These are phyloP conservation scores for Saccopteryx bilineata DNA, from an alignment of 2,113 vertebrate genomes.

Conservation along the genomic window DNA sequence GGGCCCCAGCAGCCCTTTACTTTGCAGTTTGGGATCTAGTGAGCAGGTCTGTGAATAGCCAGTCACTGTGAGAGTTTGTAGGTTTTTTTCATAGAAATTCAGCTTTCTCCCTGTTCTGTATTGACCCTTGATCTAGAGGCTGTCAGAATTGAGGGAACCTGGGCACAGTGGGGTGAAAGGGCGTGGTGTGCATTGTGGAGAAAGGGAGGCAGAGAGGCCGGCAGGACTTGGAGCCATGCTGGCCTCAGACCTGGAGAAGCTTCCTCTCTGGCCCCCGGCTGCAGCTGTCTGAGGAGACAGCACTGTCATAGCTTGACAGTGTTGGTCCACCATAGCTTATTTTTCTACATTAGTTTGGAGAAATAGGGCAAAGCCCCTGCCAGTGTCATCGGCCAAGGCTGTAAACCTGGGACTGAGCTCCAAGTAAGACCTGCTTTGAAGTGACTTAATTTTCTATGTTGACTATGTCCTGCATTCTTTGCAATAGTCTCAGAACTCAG, in stretches of 20 bases:
- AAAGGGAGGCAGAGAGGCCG: not conserved
- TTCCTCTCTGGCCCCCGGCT: not conserved
- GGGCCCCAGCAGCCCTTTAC: not conserved
- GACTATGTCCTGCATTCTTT: not conserved
- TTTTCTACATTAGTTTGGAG: conserved; percentile 46
- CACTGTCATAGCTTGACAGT: too few relatives aligned
- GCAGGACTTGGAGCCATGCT: not conserved
- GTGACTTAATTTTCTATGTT: not conserved
- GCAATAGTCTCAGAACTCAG: not conserved
- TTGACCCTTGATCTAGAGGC: conserved; percentile 10
- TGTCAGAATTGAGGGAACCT: not conserved
- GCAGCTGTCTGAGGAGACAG: not conserved
- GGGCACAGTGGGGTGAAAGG: not conserved
- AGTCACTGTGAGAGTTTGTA: not conserved
- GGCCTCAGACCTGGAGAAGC: not conserved
- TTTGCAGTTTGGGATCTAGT: not conserved
- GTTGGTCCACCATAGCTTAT: not conserved
- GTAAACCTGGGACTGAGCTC: not conserved
- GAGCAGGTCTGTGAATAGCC: not conserved
- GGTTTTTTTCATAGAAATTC: not conserved
- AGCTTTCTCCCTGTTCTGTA: not conserved
- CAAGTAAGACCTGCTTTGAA: not conserved
- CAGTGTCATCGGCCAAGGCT: not conserved
- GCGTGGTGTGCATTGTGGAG: not conserved
- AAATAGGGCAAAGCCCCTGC: not conserved